Percentiles rank a stretch among this genome's conserved stretches.
Evolutionary conservation across 53 echinoderm and acorn worm genomes (phyloP).

Genomic region (Stichopus horrens): DNA sequence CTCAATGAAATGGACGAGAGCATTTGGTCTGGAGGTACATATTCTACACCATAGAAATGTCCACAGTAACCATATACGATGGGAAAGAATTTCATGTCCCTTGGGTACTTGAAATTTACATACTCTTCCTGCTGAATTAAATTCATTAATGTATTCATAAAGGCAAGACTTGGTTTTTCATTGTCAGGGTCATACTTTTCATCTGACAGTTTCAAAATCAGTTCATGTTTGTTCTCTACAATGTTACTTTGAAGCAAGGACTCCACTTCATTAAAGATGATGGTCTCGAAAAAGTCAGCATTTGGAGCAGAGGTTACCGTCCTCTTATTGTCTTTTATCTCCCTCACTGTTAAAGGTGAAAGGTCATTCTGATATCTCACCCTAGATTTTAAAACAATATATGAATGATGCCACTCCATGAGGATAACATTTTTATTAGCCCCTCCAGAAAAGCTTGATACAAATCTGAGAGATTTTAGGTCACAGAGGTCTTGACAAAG

Average conservation of each 20-base stretch:
- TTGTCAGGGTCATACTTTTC: slow-evolving; percentile 1
- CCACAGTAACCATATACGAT: slow-evolving; percentile 81
- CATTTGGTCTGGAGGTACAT: slow-evolving; percentile 67
- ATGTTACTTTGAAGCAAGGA: background rate
- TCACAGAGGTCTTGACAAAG: slow-evolving; percentile 72
- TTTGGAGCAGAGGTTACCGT: slow-evolving; percentile 46
- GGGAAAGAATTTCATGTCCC: slow-evolving; percentile 53
- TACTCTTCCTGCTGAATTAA: slow-evolving; percentile 86
- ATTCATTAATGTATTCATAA: slow-evolving; percentile 82
- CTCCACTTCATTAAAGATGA: slow-evolving; percentile 50
- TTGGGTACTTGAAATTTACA: slow-evolving; percentile 63
- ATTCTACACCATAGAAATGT: slow-evolving; percentile 82
- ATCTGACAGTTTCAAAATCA: slow-evolving; percentile 18
- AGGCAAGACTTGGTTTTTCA: slow-evolving; percentile 33
- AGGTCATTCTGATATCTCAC: slow-evolving; percentile 45
- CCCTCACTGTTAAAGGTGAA: slow-evolving; percentile 57
- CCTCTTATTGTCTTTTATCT: slow-evolving; percentile 41
- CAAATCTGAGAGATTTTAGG: slow-evolving; percentile 52
- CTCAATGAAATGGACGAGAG: slow-evolving; percentile 39
- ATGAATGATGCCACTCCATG: slow-evolving; percentile 45
- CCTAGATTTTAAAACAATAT: slow-evolving; percentile 77
- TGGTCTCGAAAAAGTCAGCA: slow-evolving; percentile 46
- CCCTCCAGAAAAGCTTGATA: slow-evolving; percentile 61
- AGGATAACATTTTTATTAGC: slow-evolving; percentile 73
- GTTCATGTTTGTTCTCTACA: background rate